phyloP scores from a whole-genome alignment of 2,888 invertebrate genomes.

The Leptinotarsa peninsularis region DNA sequence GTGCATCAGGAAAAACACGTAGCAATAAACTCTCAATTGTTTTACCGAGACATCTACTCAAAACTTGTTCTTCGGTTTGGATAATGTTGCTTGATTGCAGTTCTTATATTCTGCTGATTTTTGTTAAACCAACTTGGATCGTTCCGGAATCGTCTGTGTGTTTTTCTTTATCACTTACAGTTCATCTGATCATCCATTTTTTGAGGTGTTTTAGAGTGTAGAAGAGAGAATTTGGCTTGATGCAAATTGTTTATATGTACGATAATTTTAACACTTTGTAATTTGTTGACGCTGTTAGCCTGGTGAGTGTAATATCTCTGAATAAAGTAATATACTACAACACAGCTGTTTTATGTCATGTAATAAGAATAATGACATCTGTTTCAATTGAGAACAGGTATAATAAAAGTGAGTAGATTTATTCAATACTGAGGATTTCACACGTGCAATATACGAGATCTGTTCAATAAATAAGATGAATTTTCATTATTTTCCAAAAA shows the following conservation, averaged over 20 bases:
- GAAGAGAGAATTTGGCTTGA: conserved; percentile 50
- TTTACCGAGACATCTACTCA: too few species aligned
- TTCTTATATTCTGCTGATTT: too few species aligned
- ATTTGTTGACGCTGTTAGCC: conserved; percentile 58
- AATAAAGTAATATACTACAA: conserved; percentile 41
- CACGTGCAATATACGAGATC: too few species aligned
- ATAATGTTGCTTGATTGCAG: not conserved
- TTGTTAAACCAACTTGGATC: too few species aligned
- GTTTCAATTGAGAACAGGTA: too few species aligned
- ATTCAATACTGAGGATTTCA: too few species aligned
- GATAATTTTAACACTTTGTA: conserved; percentile 58
- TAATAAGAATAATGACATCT: too few species aligned
- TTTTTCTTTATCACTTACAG: not conserved
- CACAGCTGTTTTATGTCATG: not conserved
- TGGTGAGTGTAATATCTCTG: conserved; percentile 60
- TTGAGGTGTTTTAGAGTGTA: conserved; percentile 28
- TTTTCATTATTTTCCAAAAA: too few species aligned
- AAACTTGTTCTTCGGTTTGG: not conserved
- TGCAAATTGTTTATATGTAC: conserved; percentile 59
- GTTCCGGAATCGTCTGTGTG: not conserved
- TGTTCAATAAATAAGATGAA: too few species aligned
- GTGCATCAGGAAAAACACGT: not conserved
- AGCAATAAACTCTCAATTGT: not conserved
- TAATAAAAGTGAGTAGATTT: too few species aligned
- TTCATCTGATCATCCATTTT: conserved; percentile 20